Conservation (phyloP, 2,797 vertebrate species). For the Anguilla pacifica region DNA sequence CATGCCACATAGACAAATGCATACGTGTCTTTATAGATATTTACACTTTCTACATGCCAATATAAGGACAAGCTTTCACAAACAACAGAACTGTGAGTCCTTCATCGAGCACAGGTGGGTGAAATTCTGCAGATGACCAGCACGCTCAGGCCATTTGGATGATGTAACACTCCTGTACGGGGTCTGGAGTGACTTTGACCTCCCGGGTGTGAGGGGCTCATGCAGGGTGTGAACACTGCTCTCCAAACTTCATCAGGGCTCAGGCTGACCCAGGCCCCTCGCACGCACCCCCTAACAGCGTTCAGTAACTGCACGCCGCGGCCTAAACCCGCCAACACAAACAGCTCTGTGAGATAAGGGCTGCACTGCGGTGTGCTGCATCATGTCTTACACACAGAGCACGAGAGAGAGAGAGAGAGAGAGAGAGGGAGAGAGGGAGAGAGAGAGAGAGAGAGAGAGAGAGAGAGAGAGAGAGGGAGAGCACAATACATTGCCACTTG, state of each 20-base stretch:
- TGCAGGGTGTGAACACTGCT: constrained; percentile 43
- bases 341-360: constrained; percentile 42
- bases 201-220: constrained; percentile 40
- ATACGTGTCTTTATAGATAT: neutral
- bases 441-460: neutral
- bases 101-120: neutral
- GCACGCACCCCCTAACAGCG: constrained; percentile 13
- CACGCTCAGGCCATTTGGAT: neutral
- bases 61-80: neutral
- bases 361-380: neutral
- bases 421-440: neutral
- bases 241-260: constrained; percentile 44
- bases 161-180: constrained; percentile 8
- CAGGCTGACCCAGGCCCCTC: constrained; percentile 40
- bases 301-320: constrained; percentile 27
- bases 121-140: neutral
- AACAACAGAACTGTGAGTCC: neutral
- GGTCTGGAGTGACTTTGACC: constrained; percentile 51
- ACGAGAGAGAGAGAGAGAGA: neutral
- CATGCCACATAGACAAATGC: neutral
- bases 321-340: constrained; percentile 47
- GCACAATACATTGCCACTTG: neutral
- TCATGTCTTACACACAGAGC: neutral
- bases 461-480: neutral
- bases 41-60: neutral